Conservation (phyloP, 2,888 invertebrate species). For the Molorchus minor region DNA sequence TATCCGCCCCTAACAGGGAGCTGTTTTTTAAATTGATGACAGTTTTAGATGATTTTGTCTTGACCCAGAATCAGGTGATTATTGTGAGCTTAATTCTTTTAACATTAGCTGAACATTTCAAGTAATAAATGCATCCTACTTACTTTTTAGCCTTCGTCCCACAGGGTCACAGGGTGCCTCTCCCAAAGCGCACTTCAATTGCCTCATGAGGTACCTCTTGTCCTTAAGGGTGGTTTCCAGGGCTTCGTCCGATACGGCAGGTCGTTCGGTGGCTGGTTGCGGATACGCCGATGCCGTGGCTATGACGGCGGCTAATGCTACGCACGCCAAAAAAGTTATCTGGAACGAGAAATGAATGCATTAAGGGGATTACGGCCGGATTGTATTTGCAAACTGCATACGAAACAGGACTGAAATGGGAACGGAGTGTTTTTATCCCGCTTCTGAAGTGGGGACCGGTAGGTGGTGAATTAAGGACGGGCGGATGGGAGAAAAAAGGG, state of each 20-base stretch:
- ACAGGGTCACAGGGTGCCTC: slow-evolving; percentile 80
- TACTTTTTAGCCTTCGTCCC: slow-evolving; percentile 78
- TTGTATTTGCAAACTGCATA: slow-evolving; percentile 13
- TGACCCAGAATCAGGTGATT: too few relatives aligned
- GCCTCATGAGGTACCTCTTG: slow-evolving; percentile 74
- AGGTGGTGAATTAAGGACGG: neutral
- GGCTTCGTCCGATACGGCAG: slow-evolving; percentile 71
- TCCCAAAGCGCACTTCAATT: slow-evolving; percentile 77
- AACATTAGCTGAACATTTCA: too few relatives aligned
- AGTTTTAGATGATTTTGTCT: too few relatives aligned
- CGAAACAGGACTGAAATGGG: slow-evolving; percentile 1
- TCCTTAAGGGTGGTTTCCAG: slow-evolving; percentile 75
- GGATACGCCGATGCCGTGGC: slow-evolving; percentile 25
- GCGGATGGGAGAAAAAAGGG: neutral
- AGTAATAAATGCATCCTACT: too few relatives aligned
- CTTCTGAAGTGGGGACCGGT: slow-evolving; percentile 3
- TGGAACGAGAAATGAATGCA: slow-evolving; percentile 34
- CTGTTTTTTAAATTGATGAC: too few relatives aligned
- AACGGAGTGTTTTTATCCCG: slow-evolving; percentile 13
- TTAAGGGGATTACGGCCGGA: slow-evolving; percentile 12
- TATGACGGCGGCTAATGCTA: slow-evolving; percentile 19
- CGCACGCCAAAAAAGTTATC: slow-evolving; percentile 36
- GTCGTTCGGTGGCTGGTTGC: slow-evolving; percentile 44
- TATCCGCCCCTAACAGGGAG: too few relatives aligned
- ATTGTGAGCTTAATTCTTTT: too few relatives aligned